Base-by-base conservation (phyloP, 2,797 vertebrate genomes). In the Coccyzus lansbergi region DNA sequence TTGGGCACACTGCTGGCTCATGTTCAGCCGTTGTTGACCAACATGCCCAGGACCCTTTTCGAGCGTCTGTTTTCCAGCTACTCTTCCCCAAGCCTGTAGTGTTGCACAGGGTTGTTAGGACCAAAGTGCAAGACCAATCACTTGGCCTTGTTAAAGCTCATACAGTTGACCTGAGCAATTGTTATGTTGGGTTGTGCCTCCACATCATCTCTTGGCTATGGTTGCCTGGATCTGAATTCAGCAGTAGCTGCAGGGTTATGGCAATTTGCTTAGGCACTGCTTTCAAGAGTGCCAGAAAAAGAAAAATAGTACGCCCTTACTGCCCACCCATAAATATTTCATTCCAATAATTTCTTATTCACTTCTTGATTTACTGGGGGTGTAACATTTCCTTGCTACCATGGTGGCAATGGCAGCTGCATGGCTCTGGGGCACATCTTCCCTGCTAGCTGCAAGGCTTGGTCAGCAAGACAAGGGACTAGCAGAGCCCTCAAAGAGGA, bases 371-470 rank as follows among this genome's bases (percentile, higher is more conserved):
- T 92, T 34, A 4, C 25, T 58, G 48, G 12, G 36, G 21, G 31
- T 65, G 29, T 65, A 55, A 12, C 29, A 5, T 88, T 88, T 86
- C 80, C 72, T 76, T n/a, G 49, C 58, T 88, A 44, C 58, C 0
- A 0, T 33, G 71, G 51, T 69, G 59, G 63, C 33, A 14, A 6
- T 10, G 48, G 49, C 75, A 14, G 42, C 51, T 49, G 28, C 62
- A 12, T 0, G 0, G 34, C 44, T 90, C 11, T 55, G 69, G 56
- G 29, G 10, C 46, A 13, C 3, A 0, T 51, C 59, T 51, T 58
- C 7, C 20, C 26, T 4, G 1, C 36, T 59, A 40, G 8, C 26
- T 24, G 1, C 6, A 15, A 29, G 28, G 46, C 19, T 60, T 60
- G 51, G 22, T 34, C 58, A 15, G 4, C 25, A 36, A 44, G 76